Evolutionary conservation across 2,113 vertebrate genomes (phyloP), one percentile per base, ranked within the genome.

Genomic region (Hirundichthys speculiger): DNA sequence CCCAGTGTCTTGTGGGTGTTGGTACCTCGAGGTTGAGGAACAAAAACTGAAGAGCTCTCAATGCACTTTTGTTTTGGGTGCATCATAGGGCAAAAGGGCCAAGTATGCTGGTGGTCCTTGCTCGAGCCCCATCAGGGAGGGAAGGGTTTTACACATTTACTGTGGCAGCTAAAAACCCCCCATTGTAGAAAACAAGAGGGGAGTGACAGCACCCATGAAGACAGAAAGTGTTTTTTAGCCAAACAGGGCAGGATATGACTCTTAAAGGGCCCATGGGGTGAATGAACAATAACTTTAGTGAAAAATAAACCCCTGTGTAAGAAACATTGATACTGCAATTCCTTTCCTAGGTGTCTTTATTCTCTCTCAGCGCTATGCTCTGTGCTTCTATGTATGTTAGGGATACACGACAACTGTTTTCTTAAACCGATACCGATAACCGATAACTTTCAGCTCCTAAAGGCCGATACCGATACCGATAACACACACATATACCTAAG

Each of bases 211-310:
- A 58, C 41, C 87, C 86, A 89, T 89, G 88, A 84, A 93, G 88
- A 89, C 84, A 88, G 88, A 91, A 86, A 92, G 86, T 88, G 88
- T 92, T 92, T 87, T 93, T 90, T 89, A 89, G 85, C 91, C 87
- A 92, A 90, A 90, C 92, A 91, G 85, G 86, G 87, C 89, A 92
- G 93, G 91, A 92, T 92, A 91, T 93, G 92, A 94, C 92, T 93
- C 90, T 92, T 91, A 89, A 92, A 92, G 86, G 86, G 87, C 73
- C 73, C 74, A 67, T 62, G 79, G 78, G 79, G 79, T 90, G 88
- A 92, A 91, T 89, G 89, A 87, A 93, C 90, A 94, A 93, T 91
- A 80, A 78, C 76, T 18, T 51, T 52, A 12, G 27, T 55, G 75
- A 89, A 91, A 80, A 92, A 93, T 75, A 68, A 79, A 80, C 77